Conservation (phyloP, 2,888 invertebrate species). For the Ametastegia equiseti region DNA sequence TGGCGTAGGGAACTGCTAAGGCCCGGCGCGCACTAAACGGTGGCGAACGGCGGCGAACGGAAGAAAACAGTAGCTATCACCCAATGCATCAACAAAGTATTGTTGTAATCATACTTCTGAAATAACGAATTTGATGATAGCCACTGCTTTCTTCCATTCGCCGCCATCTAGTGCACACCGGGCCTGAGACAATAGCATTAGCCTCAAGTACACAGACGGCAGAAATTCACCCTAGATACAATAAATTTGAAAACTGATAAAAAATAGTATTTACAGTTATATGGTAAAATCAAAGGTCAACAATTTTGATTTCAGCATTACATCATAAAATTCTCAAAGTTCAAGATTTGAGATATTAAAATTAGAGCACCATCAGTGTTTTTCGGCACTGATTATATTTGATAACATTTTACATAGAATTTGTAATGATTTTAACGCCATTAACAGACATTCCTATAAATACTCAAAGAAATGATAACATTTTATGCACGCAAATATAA, state of each 20-base stretch:
- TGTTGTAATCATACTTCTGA: no score
- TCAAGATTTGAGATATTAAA: slow-evolving; percentile 9
- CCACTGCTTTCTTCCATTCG: no score
- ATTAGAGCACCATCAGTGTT: slow-evolving; percentile 22
- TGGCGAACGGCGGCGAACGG: no score
- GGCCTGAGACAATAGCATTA: no score
- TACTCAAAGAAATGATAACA: not conserved
- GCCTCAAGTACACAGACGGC: no score
- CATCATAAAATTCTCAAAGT: slow-evolving; percentile 24
- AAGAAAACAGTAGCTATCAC: no score
- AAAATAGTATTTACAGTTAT: slow-evolving; percentile 19
- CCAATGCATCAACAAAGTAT: no score
- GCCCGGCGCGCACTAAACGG: no score
- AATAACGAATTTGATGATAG: no score
- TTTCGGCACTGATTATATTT: slow-evolving; percentile 25
- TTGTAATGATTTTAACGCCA: slow-evolving; percentile 25
- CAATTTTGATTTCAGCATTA: slow-evolving; percentile 49
- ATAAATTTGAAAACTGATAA: not conserved
- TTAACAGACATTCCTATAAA: slow-evolving; percentile 13
- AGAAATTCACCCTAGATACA: no score
- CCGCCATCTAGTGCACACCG: no score
- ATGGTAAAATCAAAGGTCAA: slow-evolving; percentile 52
- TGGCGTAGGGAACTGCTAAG: no score
- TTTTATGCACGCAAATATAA: slow-evolving; percentile 4
- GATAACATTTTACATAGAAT: slow-evolving; percentile 18